Evolutionary conservation across 1,140 invertebrate species (phyloP).

Genomic region (Ips nitidus): DNA sequence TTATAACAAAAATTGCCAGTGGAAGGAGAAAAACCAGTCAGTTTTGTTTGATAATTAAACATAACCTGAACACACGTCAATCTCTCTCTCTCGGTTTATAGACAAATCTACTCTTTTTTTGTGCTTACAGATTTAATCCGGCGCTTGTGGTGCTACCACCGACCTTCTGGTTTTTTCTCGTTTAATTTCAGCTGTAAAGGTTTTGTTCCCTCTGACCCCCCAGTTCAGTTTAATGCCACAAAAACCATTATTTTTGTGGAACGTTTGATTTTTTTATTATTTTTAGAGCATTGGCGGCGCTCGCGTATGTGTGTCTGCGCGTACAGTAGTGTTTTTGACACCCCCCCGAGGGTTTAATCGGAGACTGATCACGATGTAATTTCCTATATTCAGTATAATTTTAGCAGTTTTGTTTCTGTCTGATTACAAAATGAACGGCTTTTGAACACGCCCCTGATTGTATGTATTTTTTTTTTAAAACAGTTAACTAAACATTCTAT

Average conservation of each 20-base stretch:
- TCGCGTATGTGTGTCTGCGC: conserved; percentile 1
- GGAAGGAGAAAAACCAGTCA: no score
- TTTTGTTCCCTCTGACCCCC: no score
- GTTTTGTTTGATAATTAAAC: no score
- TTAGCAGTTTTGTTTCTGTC: background rate
- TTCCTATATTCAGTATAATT: conserved; percentile 2
- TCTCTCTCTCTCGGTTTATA: conserved; percentile 28
- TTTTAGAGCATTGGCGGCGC: conserved; percentile 11
- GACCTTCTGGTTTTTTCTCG: background rate
- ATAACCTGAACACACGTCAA: no score
- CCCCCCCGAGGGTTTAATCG: conserved; percentile 8
- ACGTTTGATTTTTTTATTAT: conserved; percentile 24
- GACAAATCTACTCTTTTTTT: conserved; percentile 53
- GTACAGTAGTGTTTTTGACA: conserved; percentile 3
- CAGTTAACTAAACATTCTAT: no score
- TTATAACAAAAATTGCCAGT: no score
- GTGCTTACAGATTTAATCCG: conserved; percentile 51
- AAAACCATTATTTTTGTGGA: background rate
- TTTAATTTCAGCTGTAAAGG: background rate
- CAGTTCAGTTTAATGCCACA: background rate
- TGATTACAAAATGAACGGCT: background rate
- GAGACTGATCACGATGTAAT: conserved; percentile 15
- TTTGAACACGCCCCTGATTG: background rate
- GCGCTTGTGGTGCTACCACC: background rate
- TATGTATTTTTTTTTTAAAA: no score